phyloP scores from a whole-genome alignment of 2,113 vertebrate genomes.

The Microcebus murinus region DNA sequence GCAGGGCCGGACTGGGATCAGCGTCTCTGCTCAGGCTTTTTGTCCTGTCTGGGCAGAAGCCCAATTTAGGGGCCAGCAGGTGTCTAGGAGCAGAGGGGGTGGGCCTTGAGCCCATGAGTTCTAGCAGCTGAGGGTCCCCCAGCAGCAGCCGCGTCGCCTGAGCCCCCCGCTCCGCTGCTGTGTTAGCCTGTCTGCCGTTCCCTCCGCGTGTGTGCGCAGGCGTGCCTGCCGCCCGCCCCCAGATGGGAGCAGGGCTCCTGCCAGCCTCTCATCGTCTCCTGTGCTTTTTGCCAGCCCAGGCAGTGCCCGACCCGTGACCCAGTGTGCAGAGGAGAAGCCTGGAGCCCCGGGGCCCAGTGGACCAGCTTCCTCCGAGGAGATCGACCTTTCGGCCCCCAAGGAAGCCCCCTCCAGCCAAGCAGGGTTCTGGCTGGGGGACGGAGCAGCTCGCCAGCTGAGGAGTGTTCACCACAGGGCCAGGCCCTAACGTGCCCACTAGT shows the following conservation, averaged over 20 bases:
- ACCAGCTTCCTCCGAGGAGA: constrained; percentile 36
- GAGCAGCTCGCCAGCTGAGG: not conserved
- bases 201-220: not conserved
- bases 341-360: constrained; percentile 16
- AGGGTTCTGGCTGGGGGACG: not conserved
- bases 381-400: not conserved
- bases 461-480: not conserved
- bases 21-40: not conserved
- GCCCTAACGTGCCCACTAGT: constrained; percentile 66
- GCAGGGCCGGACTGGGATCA: too few relatives aligned
- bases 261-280: constrained; percentile 77
- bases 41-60: not conserved
- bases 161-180: not conserved
- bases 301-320: constrained; percentile 90
- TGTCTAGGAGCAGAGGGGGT: not conserved
- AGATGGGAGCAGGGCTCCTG: not conserved
- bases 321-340: constrained; percentile 21
- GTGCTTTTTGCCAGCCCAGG: constrained; percentile 90
- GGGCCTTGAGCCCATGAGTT: not conserved
- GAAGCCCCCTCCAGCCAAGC: constrained; percentile 8
- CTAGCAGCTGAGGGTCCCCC: not conserved
- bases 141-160: constrained; percentile 54
- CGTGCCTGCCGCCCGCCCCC: not conserved
- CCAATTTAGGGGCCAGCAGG: not conserved
- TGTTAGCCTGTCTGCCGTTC: not conserved